These are phyloP conservation scores for Oryzias woworae DNA, from an alignment of 2,113 vertebrate species.

Conservation along the genomic window DNA sequence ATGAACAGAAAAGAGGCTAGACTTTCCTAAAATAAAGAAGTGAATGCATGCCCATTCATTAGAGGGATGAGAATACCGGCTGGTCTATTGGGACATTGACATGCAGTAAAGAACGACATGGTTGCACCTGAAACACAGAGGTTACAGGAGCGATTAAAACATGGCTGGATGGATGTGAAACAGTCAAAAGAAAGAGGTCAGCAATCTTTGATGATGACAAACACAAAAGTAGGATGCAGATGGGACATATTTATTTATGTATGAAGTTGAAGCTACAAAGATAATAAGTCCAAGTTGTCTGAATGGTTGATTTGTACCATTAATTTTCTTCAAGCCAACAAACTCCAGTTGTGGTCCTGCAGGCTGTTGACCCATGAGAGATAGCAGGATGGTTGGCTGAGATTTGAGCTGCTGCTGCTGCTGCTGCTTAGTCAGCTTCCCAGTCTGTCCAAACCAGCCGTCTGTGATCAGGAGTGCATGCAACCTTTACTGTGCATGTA, in stretches of 20 bases:
- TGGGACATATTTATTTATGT: no score
- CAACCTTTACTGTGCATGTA: slow-evolving; percentile 4
- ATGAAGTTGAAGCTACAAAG: no score
- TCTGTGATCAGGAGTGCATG: slow-evolving; percentile 21
- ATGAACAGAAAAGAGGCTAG: not conserved
- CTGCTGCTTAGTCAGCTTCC: slow-evolving; percentile 63
- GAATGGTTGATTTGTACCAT: no score
- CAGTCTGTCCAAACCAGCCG: slow-evolving; percentile 51
- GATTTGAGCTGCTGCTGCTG: slow-evolving; percentile 27
- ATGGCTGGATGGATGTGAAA: not conserved
- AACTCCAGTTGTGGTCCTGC: slow-evolving; percentile 2
- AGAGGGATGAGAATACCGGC: slow-evolving; percentile 32
- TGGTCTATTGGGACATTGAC: slow-evolving; percentile 7
- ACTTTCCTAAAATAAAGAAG: slow-evolving; percentile 19
- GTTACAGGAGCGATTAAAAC: slow-evolving; percentile 26
- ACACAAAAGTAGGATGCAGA: not conserved
- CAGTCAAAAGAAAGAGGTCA: slow-evolving; percentile 16
- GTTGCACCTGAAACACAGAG: slow-evolving; percentile 1
- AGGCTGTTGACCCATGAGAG: slow-evolving; percentile 33
- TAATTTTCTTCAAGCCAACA: slow-evolving; percentile 5
- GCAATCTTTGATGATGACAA: slow-evolving; percentile 18
- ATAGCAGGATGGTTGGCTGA: slow-evolving; percentile 49
- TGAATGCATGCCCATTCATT: slow-evolving; percentile 21
- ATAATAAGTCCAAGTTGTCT: no score
- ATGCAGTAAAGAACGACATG: slow-evolving; percentile 3